Base-by-base conservation (phyloP, 2,113 vertebrate species). In the Gadus chalcogrammus region DNA sequence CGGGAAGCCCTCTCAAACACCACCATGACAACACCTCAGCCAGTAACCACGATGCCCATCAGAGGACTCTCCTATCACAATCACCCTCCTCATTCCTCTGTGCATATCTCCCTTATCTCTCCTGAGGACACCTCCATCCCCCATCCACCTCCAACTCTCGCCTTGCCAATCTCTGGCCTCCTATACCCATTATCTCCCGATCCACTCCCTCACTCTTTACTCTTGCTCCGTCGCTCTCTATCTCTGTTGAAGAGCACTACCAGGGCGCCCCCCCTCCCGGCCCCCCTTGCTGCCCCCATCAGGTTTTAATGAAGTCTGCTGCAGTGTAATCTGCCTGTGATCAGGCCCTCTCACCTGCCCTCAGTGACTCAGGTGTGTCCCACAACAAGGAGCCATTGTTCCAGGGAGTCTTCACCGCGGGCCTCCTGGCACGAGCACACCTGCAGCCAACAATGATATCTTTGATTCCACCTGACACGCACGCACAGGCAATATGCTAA, bases 301-400 rank as follows among this genome's bases (percentile, higher is more conserved):
- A 27, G 67, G 64, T 87, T 88, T 58, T 88, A 87, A 89, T 88
- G 85, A 87, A 89, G 82, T 87, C 82, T 82, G 73, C 79, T 84
- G 84, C 83, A 84, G 86, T 87, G 84, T 88, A 87, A 88, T 89
- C 87, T 87, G 20, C 59, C 80, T 69, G 79, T 58, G 74, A 88
- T 87, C 81, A 17, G 77, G 82, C 80, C 85, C 87, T 87, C 86
- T 87, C 86, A 88, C 86, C 86, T 85, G 79, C 85, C 80, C 69
- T 70, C 79, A 77, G 79, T 80, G 86, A 85, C 82, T 91, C 85
- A 89, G 89, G 87, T 89, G 88, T 89, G 84, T 87, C 68, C 77
- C 76, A 70, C 48, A 82, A 91, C 87, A 91, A 82, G 85, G 86
- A 63, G 22, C 81, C 78, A 90, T 91, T 91, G 89, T 91, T 89